Conservation (phyloP, 2,888 invertebrate genomes). For the Cloeon dipterum region DNA sequence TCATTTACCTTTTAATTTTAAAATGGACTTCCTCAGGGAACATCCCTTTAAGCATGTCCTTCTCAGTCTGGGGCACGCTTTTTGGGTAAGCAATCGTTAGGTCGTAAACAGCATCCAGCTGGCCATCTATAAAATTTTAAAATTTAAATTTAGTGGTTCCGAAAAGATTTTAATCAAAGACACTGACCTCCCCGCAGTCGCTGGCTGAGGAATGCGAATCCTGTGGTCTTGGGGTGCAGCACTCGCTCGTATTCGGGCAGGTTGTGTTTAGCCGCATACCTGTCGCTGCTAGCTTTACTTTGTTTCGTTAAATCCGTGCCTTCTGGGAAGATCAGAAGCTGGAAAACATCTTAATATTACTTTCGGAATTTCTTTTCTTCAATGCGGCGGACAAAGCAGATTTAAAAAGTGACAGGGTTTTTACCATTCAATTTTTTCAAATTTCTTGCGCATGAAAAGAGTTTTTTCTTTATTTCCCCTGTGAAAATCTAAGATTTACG, state of each 20-base stretch:
- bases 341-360: constrained; percentile 13
- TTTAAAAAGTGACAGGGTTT: background rate
- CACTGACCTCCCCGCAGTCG: constrained; percentile 23
- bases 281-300: constrained; percentile 20
- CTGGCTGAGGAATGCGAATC: constrained; percentile 31
- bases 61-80: constrained; percentile 48
- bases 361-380: background rate
- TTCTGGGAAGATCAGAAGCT: constrained; percentile 51
- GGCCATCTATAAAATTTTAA: constrained; percentile 20
- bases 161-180: background rate
- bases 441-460: no score
- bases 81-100: constrained; percentile 66
- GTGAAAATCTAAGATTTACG: no score
- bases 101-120: constrained; percentile 59
- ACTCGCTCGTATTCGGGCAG: constrained; percentile 40
- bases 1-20: constrained; percentile 45
- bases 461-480: no score
- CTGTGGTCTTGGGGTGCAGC: constrained; percentile 69
- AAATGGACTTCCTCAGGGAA: constrained; percentile 57
- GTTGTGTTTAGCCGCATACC: constrained; percentile 20
- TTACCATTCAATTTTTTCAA: no score
- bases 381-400: background rate
- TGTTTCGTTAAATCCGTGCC: constrained; percentile 27
- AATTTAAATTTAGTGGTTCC: background rate
- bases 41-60: constrained; percentile 39